phyloP scores from a whole-genome alignment of 2,797 vertebrate genomes.

The Pantherophis alleghaniensis region DNA sequence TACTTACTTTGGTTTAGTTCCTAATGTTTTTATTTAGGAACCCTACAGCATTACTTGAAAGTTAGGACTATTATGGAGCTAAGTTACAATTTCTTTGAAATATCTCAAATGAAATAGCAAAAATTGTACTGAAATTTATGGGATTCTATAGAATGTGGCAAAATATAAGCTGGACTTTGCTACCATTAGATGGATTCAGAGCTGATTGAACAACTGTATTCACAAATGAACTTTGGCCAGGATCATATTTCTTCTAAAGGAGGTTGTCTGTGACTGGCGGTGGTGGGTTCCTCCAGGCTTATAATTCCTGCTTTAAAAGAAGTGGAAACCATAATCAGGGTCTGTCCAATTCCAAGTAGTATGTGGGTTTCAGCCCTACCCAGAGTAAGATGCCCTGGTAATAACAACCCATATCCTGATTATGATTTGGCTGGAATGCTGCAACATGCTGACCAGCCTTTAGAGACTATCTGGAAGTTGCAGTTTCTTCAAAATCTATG shows the following conservation, averaged over 20 bases:
- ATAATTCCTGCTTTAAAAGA: neutral
- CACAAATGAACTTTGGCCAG: neutral
- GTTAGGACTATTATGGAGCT: neutral
- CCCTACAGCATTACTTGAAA: neutral
- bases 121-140: neutral
- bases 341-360: neutral
- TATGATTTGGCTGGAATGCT: neutral
- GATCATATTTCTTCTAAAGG: neutral
- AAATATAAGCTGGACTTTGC: neutral
- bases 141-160: neutral
- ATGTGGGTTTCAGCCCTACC: neutral
- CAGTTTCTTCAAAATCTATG: neutral
- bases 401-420: neutral
- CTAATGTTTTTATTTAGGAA: neutral
- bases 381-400: neutral
- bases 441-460: neutral
- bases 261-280: neutral
- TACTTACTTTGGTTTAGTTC: neutral
- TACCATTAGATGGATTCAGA: neutral
- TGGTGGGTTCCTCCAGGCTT: neutral
- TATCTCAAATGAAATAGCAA: neutral
- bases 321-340: neutral
- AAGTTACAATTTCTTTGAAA: neutral
- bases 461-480: neutral
- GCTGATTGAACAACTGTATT: neutral